phyloP scores from a whole-genome alignment of 30 jellyfish, hydroid and myxozoan species.

The Hydractinia echinata region DNA sequence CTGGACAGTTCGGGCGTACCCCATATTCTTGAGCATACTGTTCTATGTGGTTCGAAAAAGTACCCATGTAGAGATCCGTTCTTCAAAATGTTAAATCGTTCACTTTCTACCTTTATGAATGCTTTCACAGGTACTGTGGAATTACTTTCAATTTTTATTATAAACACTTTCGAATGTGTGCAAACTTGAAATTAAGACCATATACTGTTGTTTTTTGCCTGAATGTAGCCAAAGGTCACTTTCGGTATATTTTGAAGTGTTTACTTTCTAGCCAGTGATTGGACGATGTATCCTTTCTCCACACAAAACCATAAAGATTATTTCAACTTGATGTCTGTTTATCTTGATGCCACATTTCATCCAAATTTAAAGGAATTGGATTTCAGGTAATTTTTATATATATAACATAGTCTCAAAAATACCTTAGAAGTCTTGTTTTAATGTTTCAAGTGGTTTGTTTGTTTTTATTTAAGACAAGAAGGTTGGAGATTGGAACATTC shows the following conservation, averaged over 20 bases:
- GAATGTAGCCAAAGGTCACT: neutral
- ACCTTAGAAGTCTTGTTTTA: neutral
- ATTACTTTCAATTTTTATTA: neutral
- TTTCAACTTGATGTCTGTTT: conserved; percentile 70
- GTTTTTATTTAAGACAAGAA: conserved; percentile 63
- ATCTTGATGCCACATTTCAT: conserved; percentile 82
- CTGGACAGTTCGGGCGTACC: conserved; percentile 94
- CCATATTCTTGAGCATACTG: conserved; percentile 89
- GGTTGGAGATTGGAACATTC: conserved; percentile 98
- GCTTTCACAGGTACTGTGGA: conserved; percentile 82
- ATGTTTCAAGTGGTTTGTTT: neutral
- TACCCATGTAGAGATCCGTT: conserved; percentile 95
- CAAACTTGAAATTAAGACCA: neutral
- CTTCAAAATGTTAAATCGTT: conserved; percentile 84
- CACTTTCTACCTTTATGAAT: conserved; percentile 92
- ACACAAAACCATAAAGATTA: conserved; percentile 83
- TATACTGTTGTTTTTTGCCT: neutral
- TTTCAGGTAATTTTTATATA: conserved; percentile 33
- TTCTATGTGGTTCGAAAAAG: conserved; percentile 80
- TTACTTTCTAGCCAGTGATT: conserved; percentile 74
- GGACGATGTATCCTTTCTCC: conserved; percentile 93
- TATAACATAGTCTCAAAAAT: neutral
- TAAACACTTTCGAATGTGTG: neutral
- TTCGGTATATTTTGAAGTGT: neutral
- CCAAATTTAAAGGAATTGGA: conserved; percentile 82